Base-by-base conservation (phyloP, 2,888 invertebrate genomes). In the Drosophila meridionalis region DNA sequence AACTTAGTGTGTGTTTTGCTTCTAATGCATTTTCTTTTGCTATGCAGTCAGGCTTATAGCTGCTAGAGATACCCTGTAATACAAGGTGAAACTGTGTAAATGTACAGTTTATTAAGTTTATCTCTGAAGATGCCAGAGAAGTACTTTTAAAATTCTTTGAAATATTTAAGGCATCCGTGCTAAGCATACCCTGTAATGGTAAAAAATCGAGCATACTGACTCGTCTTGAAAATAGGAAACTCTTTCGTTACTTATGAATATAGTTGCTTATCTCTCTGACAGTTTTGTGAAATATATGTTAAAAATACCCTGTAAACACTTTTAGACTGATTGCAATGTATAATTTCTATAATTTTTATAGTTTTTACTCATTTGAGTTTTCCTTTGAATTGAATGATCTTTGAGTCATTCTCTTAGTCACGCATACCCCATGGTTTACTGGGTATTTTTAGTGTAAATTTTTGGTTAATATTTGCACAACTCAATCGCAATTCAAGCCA, bases 401-500 rank as follows among this genome's bases (percentile, higher is more conserved):
- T 8, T 1, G 30, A 20, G 34, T 5, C 11, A 3, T 9, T 9
- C n/a, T 3, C 1, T 6, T 9, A 28, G 47, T 48, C 59, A 38
- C 4, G 36, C 47, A 58, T 69, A 64, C 56, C 50, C 50, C 2
- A 3, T 38, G 7, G 4, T 0, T 0, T 42, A 28, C 40, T 42
- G 55, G 52, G 64, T 57, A 58, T 48, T 34, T 57, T 57, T 59
- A 60, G 73, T 76, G 72, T 76, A 76, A 66, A 76, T 70, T 79
- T 76, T 76, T 60, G 60, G 59, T 76, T 80, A 69, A 73, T 73
- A 78, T 81, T 80, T 83, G 69, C 71, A 70, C 76, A 80, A 45
- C 52, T 61, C 73, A 82, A 67, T 12, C 42, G 59, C 73, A 82
- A 67, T 12, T 38, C 50, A 52, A 65, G 56, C 45, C 66, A 70